A percentile compares a stretch with the other conserved stretches of the same genome.
phyloP scores from a whole-genome alignment of 2,113 vertebrate genomes.

The Trachemys scripta region DNA sequence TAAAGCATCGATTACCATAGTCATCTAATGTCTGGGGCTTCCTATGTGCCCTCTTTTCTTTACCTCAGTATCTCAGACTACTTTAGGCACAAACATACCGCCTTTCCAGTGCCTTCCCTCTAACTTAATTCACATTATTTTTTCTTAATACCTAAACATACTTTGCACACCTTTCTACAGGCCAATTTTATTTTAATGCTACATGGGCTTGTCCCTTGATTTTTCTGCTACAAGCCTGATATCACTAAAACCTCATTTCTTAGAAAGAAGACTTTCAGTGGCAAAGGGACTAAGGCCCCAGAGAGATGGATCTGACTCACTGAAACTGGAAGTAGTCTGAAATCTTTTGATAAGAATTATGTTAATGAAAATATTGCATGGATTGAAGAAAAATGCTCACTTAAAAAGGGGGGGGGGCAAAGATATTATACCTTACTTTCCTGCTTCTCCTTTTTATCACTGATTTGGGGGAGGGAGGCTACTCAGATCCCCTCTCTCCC shows the following conservation, averaged over 20 bases:
- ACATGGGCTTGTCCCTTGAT: not conserved
- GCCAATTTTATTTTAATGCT: not conserved
- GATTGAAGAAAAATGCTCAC: not conserved
- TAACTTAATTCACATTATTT: not conserved
- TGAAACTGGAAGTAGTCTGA: not conserved
- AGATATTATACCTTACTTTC: not conserved
- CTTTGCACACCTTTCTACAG: not conserved
- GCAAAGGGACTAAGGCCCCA: not conserved
- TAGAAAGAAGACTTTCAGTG: not conserved
- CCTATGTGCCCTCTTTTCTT: not conserved
- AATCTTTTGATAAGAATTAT: not conserved
- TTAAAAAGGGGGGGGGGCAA: not conserved
- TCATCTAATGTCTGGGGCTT: not conserved
- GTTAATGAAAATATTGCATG: not conserved
- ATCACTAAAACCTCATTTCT: not conserved
- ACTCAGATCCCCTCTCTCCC: not conserved
- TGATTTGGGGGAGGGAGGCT: not conserved
- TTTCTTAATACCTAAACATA: not conserved
- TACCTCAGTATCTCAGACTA: not conserved
- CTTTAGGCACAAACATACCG: not conserved
- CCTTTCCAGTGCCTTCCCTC: not conserved
- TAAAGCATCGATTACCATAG: not conserved
- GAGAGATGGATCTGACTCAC: not conserved
- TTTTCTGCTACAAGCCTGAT: not conserved
- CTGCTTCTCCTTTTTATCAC: not conserved